Evolutionary conservation across 2,113 vertebrate genomes (phyloP), one percentile per base, ranked within the genome.

Genomic region (Leptosomus discolor): DNA sequence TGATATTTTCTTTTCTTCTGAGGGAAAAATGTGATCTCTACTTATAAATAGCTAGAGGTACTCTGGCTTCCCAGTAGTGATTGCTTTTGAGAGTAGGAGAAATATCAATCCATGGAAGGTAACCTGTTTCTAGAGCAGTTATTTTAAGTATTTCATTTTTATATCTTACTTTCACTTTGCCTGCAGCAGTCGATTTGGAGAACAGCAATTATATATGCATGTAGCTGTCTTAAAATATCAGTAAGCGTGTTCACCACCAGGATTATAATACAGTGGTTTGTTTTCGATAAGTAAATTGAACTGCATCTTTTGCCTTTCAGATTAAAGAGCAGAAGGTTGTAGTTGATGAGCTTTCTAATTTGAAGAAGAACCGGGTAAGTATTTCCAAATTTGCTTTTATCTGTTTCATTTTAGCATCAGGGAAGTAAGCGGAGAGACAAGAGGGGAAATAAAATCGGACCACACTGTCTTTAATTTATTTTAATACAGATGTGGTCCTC

Each of bases 301-400:
- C 11, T 36, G 2, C 6, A 13, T 37, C 15, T 91, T 88, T 88
- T 95, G 30, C 81, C 85, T 98, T 96, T 34, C 97, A 99, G 99
- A 98, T 99, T 73, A 99, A 98, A 95, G 99, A 99, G 95, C 99
- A 99, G 96, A 99, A 99, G 76, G 53, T 99, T 95, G 90, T 99
- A 30, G 97, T 99, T 37, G 99, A 99, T 97, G 99, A 99, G 89
- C 98, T 99, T 63, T 99, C 98, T 45, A 99, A 99, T 94, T 97
- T 99, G 97, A 99, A 99, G 98, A 99, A 99, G 94, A 99, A 97
- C 95, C 97, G 99, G 96, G 99, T 99, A 90, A 98, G 98, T 94
- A 83, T 67, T 89, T 89, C 68, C 6, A 67, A 67, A 43, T 69
- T 67, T 87, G 21, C 5, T 90, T 92, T 43, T 74, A 34, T 14